Evolutionary conservation across 2,797 vertebrate genomes (phyloP), one percentile per base, ranked within the genome.

Genomic region (Xerus rutilus): DNA sequence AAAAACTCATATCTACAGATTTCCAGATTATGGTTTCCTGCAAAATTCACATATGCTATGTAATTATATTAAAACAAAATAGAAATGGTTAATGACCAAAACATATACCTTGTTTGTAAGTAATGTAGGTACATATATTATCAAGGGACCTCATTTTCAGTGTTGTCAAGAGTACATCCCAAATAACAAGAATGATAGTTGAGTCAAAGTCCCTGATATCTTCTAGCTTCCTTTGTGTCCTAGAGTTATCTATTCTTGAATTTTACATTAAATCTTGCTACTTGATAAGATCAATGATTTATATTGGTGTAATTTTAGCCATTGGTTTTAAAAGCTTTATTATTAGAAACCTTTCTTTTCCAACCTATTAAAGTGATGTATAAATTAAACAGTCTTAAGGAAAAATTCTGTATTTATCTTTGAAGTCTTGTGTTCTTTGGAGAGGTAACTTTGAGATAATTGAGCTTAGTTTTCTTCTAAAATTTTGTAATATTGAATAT

Each of bases 341-440:
- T 90, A 6, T 54, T 84, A 87, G 54, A 78, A 89, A 67, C 8
- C 8, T 82, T 74, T 87, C 43, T 84, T 90, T 90, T 78, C 35
- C 11, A 93, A 77, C 17, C 2, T 23, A n/a, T 67, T 82, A 49
- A 54, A 57, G 35, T 62, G 25, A 76, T 45, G 54, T 47, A 32
- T 77, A 32, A 86, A 93, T 45, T 57, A 74, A 83, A 91, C 45
- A 30, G 7, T 39, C 18, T 43, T 79, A 69, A 96, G 57, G 5
- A 91, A 23, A 7, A 4, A 49, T 54, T 91, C 21, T 43, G 9
- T 21, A 9, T 54, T 94, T 81, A 88, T 21, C 4, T 78, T 91
- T 78, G 25, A 72, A 28, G 4, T 43, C 18, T 67, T 59, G n/a
- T 30, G 4, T 62, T 62, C n/a, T 70, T 81, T 87, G 23, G 11